A percentile compares a stretch with the other conserved stretches of the same genome.
Conservation (phyloP, 92 coral and sea anemone genomes). For the Desmophyllum pertusum region DNA sequence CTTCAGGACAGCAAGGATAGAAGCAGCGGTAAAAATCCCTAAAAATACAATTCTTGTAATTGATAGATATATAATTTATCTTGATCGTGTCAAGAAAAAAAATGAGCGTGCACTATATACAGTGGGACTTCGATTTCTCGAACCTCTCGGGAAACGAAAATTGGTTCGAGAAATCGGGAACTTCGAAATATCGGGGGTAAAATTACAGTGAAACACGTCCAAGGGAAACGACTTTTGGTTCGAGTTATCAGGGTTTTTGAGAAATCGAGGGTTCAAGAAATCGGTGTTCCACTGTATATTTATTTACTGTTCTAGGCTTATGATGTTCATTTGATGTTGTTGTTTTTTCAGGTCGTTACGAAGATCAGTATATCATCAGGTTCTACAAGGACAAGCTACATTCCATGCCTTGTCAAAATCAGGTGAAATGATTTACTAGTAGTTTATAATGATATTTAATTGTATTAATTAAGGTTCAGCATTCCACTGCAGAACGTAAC, state of each 20-base stretch:
- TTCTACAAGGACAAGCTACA: slow-evolving; percentile 93
- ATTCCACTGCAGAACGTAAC: too few species aligned
- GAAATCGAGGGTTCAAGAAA: too few species aligned
- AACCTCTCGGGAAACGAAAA: too few species aligned
- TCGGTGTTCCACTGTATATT: too few species aligned
- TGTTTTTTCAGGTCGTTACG: slow-evolving; percentile 79
- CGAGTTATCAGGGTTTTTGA: too few species aligned
- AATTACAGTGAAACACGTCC: too few species aligned
- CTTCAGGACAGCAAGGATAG: slow-evolving; percentile 91
- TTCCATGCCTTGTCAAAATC: slow-evolving; percentile 93
- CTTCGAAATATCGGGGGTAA: too few species aligned
- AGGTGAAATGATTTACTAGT: background rate
- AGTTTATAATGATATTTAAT: too few species aligned
- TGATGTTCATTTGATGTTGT: background rate
- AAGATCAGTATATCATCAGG: slow-evolving; percentile 95
- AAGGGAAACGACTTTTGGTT: too few species aligned
- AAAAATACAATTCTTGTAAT: background rate
- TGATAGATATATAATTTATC: background rate
- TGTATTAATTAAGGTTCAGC: too few species aligned
- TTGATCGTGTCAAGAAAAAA: background rate
- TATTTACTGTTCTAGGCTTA: background rate
- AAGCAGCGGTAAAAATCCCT: slow-evolving; percentile 94
- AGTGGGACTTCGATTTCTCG: too few species aligned
- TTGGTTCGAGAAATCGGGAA: background rate
- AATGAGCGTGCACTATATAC: too few species aligned